Base-by-base conservation (phyloP, 2,888 invertebrate species). In the Eilema sororculum region DNA sequence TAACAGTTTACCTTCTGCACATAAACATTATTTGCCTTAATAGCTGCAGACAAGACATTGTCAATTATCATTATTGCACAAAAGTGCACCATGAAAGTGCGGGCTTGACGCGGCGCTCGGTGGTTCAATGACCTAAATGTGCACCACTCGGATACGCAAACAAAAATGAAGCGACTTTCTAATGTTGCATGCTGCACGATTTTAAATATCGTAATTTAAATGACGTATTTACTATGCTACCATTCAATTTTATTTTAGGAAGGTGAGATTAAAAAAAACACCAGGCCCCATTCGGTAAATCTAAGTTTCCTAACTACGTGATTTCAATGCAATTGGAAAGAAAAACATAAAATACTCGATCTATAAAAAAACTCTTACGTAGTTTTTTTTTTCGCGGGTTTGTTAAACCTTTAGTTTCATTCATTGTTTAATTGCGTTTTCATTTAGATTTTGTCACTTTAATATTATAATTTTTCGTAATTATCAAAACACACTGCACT, bases 121-220 rank as follows among this genome's bases (percentile, higher is more conserved):
- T 80, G 84, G 90, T 88, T 88, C 88, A 85, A 83, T 91, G 93
- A 93, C 94, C 94, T 82, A 89, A 89, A 92, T 94, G 94, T 92
- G 92, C 94, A 93, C 84, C 81, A 82, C 83, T 82, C 83, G 81
- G 81, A 81, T 81, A 84, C 88, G 86, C 87, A 87, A 87, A 90
- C 88, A 87, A 91, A 93, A 93, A 87, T 90, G 88, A 88, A 87
- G 85, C 79, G 79, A 91, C 94, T 94, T 94, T 94, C 94, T 93
- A 93, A 87, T 89, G 87, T 91, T 89, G 91, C 93, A 91, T 90
- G 90, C 87, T 75, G 85, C 86, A 85, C 87, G 84, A 81, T 84
- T 88, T 82, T 83, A 84, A 74, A 84, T 81, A 80, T 76, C 83
- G 83, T 83, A 81, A 82, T 81, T 77, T 77, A 68, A 78, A 77